Percentiles rank a stretch among this genome's conserved stretches.
These are phyloP conservation scores for Fissipunctia ypsillon DNA, from an alignment of 2,888 invertebrate genomes.

Conservation along the genomic window DNA sequence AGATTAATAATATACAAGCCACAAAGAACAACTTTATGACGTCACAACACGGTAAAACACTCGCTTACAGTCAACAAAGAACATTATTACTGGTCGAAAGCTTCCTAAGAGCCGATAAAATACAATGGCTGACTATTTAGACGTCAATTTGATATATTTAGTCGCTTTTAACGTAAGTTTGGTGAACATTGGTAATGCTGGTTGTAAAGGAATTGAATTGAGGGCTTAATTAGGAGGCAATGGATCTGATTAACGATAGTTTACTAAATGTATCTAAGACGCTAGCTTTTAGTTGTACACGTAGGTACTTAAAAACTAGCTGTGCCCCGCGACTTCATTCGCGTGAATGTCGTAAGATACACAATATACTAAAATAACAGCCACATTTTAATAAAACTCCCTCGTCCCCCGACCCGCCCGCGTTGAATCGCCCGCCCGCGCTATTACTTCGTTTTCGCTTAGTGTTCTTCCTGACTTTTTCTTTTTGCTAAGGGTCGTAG, in stretches of 20 bases:
- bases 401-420: too few relatives aligned
- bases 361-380: too few relatives aligned
- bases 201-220: not conserved
- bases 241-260: not conserved
- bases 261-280: not conserved
- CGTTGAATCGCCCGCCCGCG: too few relatives aligned
- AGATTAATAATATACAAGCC: too few relatives aligned
- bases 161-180: not conserved
- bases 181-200: not conserved
- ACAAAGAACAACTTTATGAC: not conserved
- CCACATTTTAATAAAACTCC: too few relatives aligned
- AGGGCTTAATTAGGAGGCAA: not conserved
- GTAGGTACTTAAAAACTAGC: too few relatives aligned
- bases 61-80: slow-evolving; percentile 29
- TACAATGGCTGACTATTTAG: slow-evolving; percentile 40
- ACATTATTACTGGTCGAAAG: slow-evolving; percentile 38
- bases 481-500: too few relatives aligned
- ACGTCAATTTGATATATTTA: slow-evolving; percentile 40
- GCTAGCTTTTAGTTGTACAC: not conserved
- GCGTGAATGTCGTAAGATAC: too few relatives aligned
- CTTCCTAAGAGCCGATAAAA: slow-evolving; percentile 45
- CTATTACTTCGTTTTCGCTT: too few relatives aligned
- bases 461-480: too few relatives aligned
- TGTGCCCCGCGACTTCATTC: too few relatives aligned
- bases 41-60: slow-evolving; percentile 5